Evolutionary conservation across 2,113 vertebrate species (phyloP), one percentile per base, ranked within the genome.

Genomic region (Varanus salvator): DNA sequence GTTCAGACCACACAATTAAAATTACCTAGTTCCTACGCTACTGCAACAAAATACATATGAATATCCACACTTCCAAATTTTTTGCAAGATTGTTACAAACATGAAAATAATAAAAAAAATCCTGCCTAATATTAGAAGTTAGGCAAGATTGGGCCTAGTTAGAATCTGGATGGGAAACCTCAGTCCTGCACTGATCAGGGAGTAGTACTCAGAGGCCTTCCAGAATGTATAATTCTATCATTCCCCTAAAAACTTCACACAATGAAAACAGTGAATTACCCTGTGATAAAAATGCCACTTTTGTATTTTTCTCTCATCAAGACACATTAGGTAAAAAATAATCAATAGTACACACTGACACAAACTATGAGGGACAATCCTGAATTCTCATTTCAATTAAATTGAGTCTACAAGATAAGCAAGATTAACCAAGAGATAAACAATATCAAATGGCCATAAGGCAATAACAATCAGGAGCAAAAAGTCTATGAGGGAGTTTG

Each of bases 1-100:
- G 96, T 94, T 91, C 90, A 96, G 60, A 5, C 4, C n/a, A n/a
- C 19, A 91, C 4, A 12, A 78, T 52, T 69, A 87, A 19, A n/a
- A 52, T 0, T 6, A 14, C 80, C 21, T 0, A 1, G 1, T 84
- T 86, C 34, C 7, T 38, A 23, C 21, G 69, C 21, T 31, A 31
- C 29, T 74, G 21, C 15, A 23, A 60, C 54, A 74, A 54, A 50
- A 57, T 14, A 74, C 44, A 52, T 8, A 25, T 82, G 11, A 4
- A 64, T 68, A 44, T 29, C 2, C 34, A 85, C 84, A 71, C 6
- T 52, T 50, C 15, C n/a, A 69, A 27, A 72, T 31, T 29, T 85
- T 14, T 66, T 60, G n/a, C 57, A 83, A 44, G 34, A 66, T 4
- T 8, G 17, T 25, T 44, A 44, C 21, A 44, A 83, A 57, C 8